A percentile compares a stretch with the other conserved stretches of the same genome.
These are phyloP conservation scores for Fundulus diaphanus DNA, from an alignment of 2,797 vertebrate genomes.

Conservation along the genomic window DNA sequence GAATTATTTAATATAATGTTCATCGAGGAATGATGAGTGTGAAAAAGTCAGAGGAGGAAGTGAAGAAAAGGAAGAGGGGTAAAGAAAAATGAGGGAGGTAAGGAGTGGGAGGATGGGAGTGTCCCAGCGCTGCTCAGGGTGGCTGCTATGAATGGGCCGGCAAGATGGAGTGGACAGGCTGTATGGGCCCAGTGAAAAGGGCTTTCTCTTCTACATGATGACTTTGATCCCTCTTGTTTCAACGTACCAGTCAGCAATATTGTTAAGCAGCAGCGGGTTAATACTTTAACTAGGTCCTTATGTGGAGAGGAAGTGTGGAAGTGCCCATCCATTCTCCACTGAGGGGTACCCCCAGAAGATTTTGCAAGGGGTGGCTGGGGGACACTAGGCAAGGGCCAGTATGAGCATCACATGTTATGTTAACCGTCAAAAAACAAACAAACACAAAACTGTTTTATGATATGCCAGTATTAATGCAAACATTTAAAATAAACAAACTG, in stretches of 20 bases:
- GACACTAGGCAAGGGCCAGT: background rate
- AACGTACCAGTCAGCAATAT: constrained; percentile 86
- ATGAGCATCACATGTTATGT: background rate
- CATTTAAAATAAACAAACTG: background rate
- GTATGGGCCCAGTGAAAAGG: constrained; percentile 77
- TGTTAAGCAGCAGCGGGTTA: constrained; percentile 82
- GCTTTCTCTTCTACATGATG: constrained; percentile 82
- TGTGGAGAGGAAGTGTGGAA: constrained; percentile 37
- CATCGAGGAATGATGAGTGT: constrained; percentile 41
- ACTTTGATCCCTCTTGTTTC: constrained; percentile 85
- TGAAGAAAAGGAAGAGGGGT: constrained; percentile 50
- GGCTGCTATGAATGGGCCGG: constrained; percentile 73
- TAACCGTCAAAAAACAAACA: background rate
- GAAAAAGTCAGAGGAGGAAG: constrained; percentile 33
- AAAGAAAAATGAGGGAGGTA: constrained; percentile 71
- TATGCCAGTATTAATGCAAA: background rate
- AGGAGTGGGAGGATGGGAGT: constrained; percentile 80
- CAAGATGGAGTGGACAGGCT: constrained; percentile 84
- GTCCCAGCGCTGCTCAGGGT: constrained; percentile 69
- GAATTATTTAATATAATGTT: constrained; percentile 57
- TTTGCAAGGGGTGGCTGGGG: background rate
- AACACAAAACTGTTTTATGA: background rate
- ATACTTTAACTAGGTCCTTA: constrained; percentile 78
- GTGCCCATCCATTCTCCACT: background rate
- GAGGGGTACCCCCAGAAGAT: background rate